These are phyloP conservation scores for Prunella fulvescens DNA, from an alignment of 2,113 vertebrate species.

Conservation along the genomic window DNA sequence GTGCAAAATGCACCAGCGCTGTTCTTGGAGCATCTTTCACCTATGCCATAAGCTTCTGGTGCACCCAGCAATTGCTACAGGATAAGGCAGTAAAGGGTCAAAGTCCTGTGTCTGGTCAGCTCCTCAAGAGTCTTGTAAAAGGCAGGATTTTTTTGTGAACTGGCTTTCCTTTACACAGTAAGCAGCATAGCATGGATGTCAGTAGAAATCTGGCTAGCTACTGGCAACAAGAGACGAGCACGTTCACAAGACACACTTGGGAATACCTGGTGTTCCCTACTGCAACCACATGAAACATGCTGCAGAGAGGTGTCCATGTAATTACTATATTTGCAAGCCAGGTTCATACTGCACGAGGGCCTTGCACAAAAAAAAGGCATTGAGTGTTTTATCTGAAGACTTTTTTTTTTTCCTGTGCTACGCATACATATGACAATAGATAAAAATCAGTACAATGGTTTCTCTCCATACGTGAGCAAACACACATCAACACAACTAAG, in stretches of 20 bases:
- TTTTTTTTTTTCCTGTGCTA: not conserved
- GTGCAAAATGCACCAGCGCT: fast-evolving
- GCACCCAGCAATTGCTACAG: not conserved
- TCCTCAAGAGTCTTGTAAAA: not conserved
- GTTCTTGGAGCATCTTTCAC: not conserved
- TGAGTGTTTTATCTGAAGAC: not conserved
- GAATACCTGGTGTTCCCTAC: not conserved
- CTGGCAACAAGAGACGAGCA: not conserved
- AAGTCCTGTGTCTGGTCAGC: not conserved
- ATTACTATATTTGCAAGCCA: not conserved
- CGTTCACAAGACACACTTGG: not conserved
- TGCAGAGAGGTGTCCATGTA: not conserved
- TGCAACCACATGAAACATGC: constrained; percentile 9
- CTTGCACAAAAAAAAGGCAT: not conserved
- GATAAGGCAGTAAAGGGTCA: constrained; percentile 21
- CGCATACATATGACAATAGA: not conserved
- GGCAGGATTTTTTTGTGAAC: not conserved
- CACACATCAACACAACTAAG: not conserved
- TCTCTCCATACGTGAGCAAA: not conserved
- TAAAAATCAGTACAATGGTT: not conserved
- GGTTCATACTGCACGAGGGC: not conserved
- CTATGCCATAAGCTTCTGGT: not conserved
- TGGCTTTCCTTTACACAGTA: not conserved
- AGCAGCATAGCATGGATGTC: not conserved
- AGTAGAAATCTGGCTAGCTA: not conserved